Percentiles rank a stretch among this genome's conserved stretches.
phyloP scores from a whole-genome alignment of 2,888 invertebrate genomes.

The Melanophora roralis region DNA sequence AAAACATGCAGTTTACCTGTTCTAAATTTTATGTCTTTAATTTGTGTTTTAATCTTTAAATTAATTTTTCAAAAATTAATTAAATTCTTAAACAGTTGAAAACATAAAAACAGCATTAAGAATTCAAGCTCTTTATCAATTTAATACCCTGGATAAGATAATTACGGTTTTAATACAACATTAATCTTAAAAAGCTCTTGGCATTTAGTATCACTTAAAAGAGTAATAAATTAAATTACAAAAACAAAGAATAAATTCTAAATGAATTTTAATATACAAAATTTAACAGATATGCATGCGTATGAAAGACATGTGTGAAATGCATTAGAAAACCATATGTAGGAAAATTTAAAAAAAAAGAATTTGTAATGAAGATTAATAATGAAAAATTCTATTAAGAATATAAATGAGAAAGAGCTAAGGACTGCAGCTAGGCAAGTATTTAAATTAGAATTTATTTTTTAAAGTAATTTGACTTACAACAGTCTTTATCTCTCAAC shows the following conservation, averaged over 20 bases:
- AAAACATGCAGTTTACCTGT: no score
- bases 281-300: neutral
- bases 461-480: no score
- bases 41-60: no score
- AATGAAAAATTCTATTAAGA: neutral
- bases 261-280: neutral
- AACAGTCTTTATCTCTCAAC: neutral
- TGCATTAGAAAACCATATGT: neutral
- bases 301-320: neutral
- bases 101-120: neutral
- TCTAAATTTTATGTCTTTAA: no score
- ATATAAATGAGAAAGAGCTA: neutral
- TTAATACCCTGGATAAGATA: conserved; percentile 10
- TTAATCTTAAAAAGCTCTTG: neutral
- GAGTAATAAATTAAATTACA: conserved; percentile 21
- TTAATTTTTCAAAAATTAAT: neutral
- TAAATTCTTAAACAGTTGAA: neutral
- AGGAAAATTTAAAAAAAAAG: neutral
- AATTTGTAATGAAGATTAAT: neutral
- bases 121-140: neutral
- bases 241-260: conserved; percentile 11
- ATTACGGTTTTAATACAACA: conserved; percentile 24
- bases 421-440: no score
- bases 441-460: no score
- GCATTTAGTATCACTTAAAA: conserved; percentile 8